phyloP scores from a whole-genome alignment of 2,113 vertebrate genomes.

The Clinocottus analis region DNA sequence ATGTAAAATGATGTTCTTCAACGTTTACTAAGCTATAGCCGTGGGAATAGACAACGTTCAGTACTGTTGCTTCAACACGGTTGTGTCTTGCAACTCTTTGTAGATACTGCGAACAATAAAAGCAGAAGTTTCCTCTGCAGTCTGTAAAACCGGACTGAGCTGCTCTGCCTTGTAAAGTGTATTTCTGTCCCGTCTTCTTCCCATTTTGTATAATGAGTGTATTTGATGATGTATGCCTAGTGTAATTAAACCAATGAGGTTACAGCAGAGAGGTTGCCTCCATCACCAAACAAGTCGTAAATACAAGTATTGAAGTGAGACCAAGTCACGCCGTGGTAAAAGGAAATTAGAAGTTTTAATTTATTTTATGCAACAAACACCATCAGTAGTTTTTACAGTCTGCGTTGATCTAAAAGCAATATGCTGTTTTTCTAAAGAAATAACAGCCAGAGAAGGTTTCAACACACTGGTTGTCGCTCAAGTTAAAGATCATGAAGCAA shows the following conservation, averaged over 20 bases:
- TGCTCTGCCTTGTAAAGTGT: background rate
- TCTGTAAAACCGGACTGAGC: background rate
- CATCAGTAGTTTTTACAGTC: slow-evolving; percentile 4
- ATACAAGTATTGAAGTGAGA: slow-evolving; percentile 53
- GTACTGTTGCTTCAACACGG: background rate
- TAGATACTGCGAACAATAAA: background rate
- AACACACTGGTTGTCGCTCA: background rate
- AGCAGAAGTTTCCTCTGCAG: slow-evolving; percentile 29
- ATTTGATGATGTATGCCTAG: slow-evolving; percentile 46
- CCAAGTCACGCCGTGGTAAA: slow-evolving; percentile 27
- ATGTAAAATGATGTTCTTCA: too few species aligned
- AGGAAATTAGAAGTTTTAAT: slow-evolving; percentile 7
- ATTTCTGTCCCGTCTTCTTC: background rate
- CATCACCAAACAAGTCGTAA: slow-evolving; percentile 47
- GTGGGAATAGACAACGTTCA: too few species aligned
- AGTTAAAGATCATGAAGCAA: background rate
- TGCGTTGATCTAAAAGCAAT: background rate
- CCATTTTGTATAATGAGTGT: slow-evolving; percentile 5
- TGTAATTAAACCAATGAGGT: slow-evolving; percentile 49
- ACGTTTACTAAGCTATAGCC: too few species aligned
- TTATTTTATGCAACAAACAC: slow-evolving; percentile 12
- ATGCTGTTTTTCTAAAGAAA: background rate
- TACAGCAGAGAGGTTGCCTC: slow-evolving; percentile 31
- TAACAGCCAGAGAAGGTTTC: background rate
- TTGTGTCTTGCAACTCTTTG: background rate